Conservation (phyloP, 2,113 vertebrate species). For the Ancistrus triradiatus region DNA sequence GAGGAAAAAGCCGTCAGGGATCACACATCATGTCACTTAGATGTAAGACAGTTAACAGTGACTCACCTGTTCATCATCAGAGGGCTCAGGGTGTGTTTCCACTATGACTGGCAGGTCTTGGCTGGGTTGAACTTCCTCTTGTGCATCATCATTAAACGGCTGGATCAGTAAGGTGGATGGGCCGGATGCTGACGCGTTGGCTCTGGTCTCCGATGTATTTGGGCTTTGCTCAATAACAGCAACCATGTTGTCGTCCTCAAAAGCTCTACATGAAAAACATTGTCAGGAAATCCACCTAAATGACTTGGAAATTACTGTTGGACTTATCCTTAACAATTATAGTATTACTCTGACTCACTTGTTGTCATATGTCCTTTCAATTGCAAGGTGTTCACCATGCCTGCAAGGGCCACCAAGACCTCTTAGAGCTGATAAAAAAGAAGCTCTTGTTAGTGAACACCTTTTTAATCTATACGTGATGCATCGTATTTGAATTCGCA, state of each 20-base stretch:
- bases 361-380: slow-evolving; percentile 70
- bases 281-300: background rate
- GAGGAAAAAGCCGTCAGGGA: background rate
- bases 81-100: slow-evolving; percentile 61
- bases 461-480: too few relatives aligned
- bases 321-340: background rate
- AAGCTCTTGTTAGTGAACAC: background rate
- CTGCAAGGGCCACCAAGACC: slow-evolving; percentile 56
- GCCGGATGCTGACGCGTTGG: slow-evolving; percentile 52
- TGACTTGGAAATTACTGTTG: background rate
- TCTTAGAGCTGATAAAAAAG: slow-evolving; percentile 58
- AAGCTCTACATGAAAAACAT: slow-evolving; percentile 57
- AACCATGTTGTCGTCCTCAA: slow-evolving; percentile 67
- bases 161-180: slow-evolving; percentile 64
- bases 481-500: background rate
- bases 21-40: background rate
- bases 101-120: slow-evolving; percentile 54
- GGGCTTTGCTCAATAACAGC: slow-evolving; percentile 59
- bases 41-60: background rate
- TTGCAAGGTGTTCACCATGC: slow-evolving; percentile 50
- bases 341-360: slow-evolving; percentile 51
- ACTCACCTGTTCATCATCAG: slow-evolving; percentile 60
- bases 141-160: slow-evolving; percentile 47
- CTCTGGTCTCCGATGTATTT: slow-evolving; percentile 57
- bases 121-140: slow-evolving; percentile 33